Evolutionary conservation across 2,888 invertebrate genomes (phyloP).

Genomic region (Euplagia quadripunctaria): DNA sequence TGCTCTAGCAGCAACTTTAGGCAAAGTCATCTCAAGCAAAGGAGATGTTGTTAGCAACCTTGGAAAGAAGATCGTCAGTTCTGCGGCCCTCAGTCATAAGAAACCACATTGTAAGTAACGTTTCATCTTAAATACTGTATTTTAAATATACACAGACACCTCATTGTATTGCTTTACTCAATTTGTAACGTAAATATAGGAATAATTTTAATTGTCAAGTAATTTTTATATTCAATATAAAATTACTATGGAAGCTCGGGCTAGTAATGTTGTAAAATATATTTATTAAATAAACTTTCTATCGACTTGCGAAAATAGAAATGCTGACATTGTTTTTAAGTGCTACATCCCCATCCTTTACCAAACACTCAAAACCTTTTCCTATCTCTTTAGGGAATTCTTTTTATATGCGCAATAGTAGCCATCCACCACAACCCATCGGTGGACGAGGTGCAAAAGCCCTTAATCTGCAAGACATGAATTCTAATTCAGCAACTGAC

Average conservation of each 20-base stretch:
- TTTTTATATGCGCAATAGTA: conserved; percentile 11
- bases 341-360: neutral
- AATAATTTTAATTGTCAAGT: neutral
- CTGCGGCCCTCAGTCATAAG: conserved; percentile 89
- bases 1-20: conserved; percentile 78
- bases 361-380: conserved; percentile 16
- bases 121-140: neutral
- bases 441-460: conserved; percentile 13
- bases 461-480: conserved; percentile 8
- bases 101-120: conserved; percentile 71
- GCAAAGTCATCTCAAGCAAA: conserved; percentile 90
- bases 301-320: neutral
- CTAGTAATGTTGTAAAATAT: neutral
- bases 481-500: neutral
- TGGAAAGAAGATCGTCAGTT: conserved; percentile 93
- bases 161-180: neutral
- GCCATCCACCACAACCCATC: neutral
- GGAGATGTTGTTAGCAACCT: conserved; percentile 93
- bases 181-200: neutral
- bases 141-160: neutral
- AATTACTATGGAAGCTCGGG: neutral
- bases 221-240: neutral
- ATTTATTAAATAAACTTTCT: neutral
- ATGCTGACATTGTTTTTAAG: neutral
- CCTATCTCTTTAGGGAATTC: conserved; percentile 22